These are phyloP conservation scores for Elysia crispata DNA, from an alignment of 2,888 invertebrate genomes.

Conservation along the genomic window DNA sequence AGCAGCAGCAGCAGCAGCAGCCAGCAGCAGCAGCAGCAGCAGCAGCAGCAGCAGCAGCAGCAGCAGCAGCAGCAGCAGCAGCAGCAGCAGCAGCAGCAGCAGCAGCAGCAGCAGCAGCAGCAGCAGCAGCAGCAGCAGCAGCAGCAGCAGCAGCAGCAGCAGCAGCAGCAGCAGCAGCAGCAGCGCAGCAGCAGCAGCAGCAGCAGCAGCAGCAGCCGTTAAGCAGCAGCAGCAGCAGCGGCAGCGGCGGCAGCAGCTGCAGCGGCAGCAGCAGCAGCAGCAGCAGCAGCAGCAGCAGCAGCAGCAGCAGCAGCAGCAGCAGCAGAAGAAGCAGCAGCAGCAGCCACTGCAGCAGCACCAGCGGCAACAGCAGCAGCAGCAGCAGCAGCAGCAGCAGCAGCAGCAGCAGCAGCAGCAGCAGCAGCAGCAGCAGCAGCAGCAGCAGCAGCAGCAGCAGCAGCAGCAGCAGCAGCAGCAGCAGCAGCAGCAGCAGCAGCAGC, in stretches of 20 bases:
- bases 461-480: constrained; percentile 1
- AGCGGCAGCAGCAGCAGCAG: constrained; percentile 4
- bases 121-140: constrained; percentile 4
- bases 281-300: neutral
- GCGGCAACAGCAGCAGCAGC: constrained; percentile 9
- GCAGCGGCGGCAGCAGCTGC: neutral
- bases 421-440: constrained; percentile 1
- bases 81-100: constrained; percentile 9
- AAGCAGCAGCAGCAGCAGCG: too few species aligned
- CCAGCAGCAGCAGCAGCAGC: too few species aligned
- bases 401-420: constrained; percentile 9
- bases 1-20: constrained; percentile 1
- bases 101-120: constrained; percentile 9
- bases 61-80: neutral
- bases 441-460: constrained; percentile 9
- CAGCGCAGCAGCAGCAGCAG: too few species aligned
- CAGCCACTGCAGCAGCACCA: too few species aligned
- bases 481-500: neutral
- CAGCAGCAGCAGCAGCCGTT: too few species aligned
- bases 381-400: constrained; percentile 9
- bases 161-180: constrained; percentile 2
- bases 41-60: neutral
- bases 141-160: neutral
- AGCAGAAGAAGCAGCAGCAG: too few species aligned
- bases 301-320: too few species aligned